Conservation (phyloP, 2,797 vertebrate genomes). For the Decapterus maruadsi region DNA sequence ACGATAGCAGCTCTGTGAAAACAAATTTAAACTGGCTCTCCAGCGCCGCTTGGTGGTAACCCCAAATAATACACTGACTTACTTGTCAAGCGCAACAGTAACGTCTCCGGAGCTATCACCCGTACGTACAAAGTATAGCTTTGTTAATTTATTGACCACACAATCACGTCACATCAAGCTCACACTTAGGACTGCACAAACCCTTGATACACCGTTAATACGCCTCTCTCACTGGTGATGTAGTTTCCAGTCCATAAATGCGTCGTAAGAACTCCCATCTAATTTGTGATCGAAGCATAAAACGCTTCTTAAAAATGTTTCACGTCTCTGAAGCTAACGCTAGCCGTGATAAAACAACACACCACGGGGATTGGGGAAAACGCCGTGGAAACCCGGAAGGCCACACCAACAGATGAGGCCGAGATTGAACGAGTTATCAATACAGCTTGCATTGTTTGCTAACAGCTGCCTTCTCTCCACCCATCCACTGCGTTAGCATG, state of each 20-base stretch:
- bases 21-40: conserved; percentile 1
- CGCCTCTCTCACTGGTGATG: rapidly evolving
- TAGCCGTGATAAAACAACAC: conserved; percentile 21
- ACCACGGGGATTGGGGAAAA: conserved; percentile 1
- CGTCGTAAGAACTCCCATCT: conserved; percentile 1
- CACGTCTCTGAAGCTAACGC: conserved; percentile 20
- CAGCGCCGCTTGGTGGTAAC: conserved; percentile 67
- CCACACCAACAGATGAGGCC: conserved; percentile 52
- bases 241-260: not conserved
- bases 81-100: conserved; percentile 60
- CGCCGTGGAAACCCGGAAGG: conserved; percentile 63
- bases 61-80: conserved; percentile 34
- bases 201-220: not conserved
- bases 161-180: not conserved
- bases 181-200: not conserved
- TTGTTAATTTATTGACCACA: not conserved
- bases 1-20: not conserved
- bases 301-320: not conserved
- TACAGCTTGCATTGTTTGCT: conserved; percentile 60
- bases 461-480: conserved; percentile 48
- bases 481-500: conserved; percentile 48
- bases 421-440: conserved; percentile 25
- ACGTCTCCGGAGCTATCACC: conserved; percentile 21
- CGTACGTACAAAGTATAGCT: conserved; percentile 1
- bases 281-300: conserved; percentile 16